Evolutionary conservation across 2,797 vertebrate species (phyloP).

Genomic region (Ptychadena robeensis): DNA sequence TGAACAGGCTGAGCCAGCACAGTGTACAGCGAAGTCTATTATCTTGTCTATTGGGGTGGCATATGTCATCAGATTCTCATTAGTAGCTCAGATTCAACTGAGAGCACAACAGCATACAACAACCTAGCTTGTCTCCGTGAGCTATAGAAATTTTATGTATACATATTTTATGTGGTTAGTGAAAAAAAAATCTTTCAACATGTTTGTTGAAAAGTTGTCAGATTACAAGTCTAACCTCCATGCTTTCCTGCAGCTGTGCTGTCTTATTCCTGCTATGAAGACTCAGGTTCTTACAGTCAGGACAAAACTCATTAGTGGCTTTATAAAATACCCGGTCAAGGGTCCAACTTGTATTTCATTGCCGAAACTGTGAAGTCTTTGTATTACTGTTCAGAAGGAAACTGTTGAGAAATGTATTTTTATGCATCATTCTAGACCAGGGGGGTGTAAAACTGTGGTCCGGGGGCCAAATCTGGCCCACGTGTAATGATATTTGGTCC

Average conservation of each 20-base stretch:
- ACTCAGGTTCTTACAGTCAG: background rate
- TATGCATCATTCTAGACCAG: too few relatives aligned
- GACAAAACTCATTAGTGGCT: background rate
- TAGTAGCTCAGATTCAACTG: background rate
- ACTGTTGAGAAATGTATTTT: background rate
- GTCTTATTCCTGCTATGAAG: background rate
- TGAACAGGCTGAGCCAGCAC: background rate
- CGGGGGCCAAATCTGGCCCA: too few relatives aligned
- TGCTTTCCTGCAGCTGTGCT: background rate
- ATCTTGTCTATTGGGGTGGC: background rate
- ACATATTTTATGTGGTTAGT: background rate
- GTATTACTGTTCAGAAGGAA: background rate
- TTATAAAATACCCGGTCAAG: background rate
- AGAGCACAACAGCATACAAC: background rate
- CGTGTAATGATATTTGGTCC: too few relatives aligned
- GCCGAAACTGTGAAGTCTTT: background rate
- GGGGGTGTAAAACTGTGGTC: too few relatives aligned
- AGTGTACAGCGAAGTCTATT: background rate
- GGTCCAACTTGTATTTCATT: background rate
- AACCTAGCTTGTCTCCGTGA: background rate
- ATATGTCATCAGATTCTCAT: background rate
- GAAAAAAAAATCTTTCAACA: background rate
- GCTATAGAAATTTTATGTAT: background rate
- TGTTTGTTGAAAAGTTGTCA: background rate
- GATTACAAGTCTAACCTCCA: background rate